Conservation (phyloP, 2,113 vertebrate species). For the Sceloporus tristichus region DNA sequence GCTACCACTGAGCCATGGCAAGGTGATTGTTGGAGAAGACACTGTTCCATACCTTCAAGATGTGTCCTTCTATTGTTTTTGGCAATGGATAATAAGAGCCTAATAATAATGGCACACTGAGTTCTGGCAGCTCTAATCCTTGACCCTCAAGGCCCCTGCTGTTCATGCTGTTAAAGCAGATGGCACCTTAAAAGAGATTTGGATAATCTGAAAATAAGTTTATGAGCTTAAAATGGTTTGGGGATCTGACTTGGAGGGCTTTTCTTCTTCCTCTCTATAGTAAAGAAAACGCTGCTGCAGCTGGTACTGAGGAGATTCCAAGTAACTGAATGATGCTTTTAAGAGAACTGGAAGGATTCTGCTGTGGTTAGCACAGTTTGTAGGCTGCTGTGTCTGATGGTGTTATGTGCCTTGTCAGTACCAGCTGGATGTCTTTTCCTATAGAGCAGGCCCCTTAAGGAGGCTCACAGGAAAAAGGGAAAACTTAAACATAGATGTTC, state of each 20-base stretch:
- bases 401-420: not conserved
- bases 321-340: not conserved
- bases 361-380: not conserved
- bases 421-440: not conserved
- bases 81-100: not conserved
- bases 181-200: conserved; percentile 23
- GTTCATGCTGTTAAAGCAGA: conserved; percentile 11
- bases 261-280: not conserved
- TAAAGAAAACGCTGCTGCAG: not conserved
- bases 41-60: not conserved
- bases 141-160: not conserved
- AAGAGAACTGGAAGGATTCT: not conserved
- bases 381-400: not conserved
- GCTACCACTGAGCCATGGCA: not conserved
- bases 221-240: conserved; percentile 1
- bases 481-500: too few relatives aligned
- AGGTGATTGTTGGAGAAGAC: not conserved
- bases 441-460: not conserved
- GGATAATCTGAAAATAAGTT: conserved; percentile 22
- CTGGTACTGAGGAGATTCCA: not conserved
- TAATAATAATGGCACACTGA: not conserved
- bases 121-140: not conserved
- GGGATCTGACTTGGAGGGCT: not conserved
- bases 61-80: not conserved
- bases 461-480: too few relatives aligned